Conservation (phyloP, 2,113 vertebrate species). For the Aegypius monachus region DNA sequence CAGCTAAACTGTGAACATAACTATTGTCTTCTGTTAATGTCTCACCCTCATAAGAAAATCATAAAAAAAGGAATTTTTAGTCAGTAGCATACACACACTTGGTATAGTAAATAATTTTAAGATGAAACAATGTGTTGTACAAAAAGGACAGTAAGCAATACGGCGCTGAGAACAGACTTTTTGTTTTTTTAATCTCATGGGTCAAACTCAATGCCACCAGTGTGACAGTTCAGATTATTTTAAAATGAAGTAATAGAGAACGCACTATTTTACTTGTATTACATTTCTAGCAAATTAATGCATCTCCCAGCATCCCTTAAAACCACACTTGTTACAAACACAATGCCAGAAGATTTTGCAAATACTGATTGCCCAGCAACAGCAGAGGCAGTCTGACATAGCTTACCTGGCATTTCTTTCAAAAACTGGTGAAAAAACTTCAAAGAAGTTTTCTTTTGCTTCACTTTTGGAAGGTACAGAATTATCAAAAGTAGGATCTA, state of each 20-base stretch:
- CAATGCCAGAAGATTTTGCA: background rate
- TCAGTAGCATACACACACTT: background rate
- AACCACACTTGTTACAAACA: background rate
- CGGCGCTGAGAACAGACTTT: background rate
- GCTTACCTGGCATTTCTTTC: slow-evolving; percentile 91
- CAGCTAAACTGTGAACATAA: background rate
- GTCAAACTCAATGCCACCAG: background rate
- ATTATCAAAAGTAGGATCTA: slow-evolving; percentile 97
- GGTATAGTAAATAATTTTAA: background rate
- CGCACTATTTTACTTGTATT: background rate
- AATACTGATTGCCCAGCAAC: background rate
- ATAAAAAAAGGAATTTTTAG: background rate
- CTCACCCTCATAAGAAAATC: background rate
- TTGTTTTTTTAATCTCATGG: background rate
- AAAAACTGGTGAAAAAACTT: slow-evolving; percentile 88
- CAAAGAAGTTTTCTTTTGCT: slow-evolving; percentile 93
- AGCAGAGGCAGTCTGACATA: background rate
- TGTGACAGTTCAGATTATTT: background rate
- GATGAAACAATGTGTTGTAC: background rate
- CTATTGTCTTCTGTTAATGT: background rate
- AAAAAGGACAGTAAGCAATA: background rate
- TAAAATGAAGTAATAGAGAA: background rate
- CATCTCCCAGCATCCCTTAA: background rate
- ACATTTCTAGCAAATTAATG: background rate
- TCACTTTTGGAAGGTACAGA: slow-evolving; percentile 90